A percentile compares a stretch with the other conserved stretches of the same genome.
These are phyloP conservation scores for Yoshiicerus persimilis DNA, from an alignment of 1,140 invertebrate species.

Conservation along the genomic window DNA sequence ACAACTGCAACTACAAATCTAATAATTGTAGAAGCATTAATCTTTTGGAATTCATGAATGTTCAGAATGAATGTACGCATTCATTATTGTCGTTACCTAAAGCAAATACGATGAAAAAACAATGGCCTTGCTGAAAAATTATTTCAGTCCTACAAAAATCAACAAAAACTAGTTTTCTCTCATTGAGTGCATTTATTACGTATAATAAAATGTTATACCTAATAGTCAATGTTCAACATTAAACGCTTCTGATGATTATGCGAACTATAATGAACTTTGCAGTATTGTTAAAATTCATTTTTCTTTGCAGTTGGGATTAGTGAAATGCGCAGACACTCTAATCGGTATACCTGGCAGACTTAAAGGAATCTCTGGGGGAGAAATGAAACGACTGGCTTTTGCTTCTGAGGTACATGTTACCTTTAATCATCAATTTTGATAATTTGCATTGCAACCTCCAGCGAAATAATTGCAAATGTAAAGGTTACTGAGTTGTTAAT, in stretches of 20 bases:
- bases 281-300: not conserved
- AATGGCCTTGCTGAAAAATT: no score
- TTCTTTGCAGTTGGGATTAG: conserved; percentile 69
- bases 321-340: conserved; percentile 81
- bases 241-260: no score
- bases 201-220: no score
- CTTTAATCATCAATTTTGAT: not conserved
- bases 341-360: conserved; percentile 82
- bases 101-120: no score
- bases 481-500: no score
- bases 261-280: not conserved
- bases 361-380: conserved; percentile 93
- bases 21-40: no score
- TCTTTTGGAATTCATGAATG: not conserved
- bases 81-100: no score
- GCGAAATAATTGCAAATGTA: no score
- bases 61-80: no score
- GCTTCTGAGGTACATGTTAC: conserved; percentile 78
- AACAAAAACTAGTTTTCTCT: not conserved
- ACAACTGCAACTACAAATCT: not conserved
- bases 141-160: no score
- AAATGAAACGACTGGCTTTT: conserved; percentile 92
- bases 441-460: no score
- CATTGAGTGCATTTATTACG: not conserved
- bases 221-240: no score